These are phyloP conservation scores for Euleptes europaea DNA, from an alignment of 2,113 vertebrate species.

Conservation along the genomic window DNA sequence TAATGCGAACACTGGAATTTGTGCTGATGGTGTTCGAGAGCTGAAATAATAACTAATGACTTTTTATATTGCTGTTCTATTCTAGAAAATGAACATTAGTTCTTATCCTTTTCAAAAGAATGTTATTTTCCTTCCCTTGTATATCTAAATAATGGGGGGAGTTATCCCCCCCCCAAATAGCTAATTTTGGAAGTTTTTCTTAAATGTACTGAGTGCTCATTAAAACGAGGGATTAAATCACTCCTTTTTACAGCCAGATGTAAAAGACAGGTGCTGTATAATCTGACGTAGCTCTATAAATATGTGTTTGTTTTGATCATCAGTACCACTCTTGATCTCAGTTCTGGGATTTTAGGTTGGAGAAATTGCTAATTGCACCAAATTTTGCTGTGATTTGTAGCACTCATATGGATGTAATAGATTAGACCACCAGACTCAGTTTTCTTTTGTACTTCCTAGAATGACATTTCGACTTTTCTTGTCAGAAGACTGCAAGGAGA, in stretches of 20 bases:
- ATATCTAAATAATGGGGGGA: not conserved
- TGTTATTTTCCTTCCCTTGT: not conserved
- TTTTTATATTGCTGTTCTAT: not conserved
- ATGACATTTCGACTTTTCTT: not conserved
- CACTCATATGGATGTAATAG: not conserved
- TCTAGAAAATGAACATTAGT: not conserved
- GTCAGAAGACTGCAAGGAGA: not conserved
- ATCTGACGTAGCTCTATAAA: slow-evolving; percentile 3
- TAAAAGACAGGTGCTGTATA: not conserved
- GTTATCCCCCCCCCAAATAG: not conserved
- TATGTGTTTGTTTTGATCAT: slow-evolving; percentile 12
- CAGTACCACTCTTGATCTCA: not conserved
- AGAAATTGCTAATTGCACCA: slow-evolving; percentile 2
- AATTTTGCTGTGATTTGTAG: not conserved
- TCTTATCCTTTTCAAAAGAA: not conserved
- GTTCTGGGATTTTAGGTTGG: not conserved
- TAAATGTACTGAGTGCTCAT: not conserved
- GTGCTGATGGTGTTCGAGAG: not conserved
- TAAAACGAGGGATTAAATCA: not conserved
- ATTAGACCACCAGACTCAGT: not conserved
- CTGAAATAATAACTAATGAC: not conserved
- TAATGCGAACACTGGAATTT: not conserved
- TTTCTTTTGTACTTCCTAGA: not conserved
- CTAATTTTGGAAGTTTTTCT: not conserved
- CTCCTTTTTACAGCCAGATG: not conserved